phyloP scores from a whole-genome alignment of 2,888 invertebrate species.

The Agrochola macilenta region DNA sequence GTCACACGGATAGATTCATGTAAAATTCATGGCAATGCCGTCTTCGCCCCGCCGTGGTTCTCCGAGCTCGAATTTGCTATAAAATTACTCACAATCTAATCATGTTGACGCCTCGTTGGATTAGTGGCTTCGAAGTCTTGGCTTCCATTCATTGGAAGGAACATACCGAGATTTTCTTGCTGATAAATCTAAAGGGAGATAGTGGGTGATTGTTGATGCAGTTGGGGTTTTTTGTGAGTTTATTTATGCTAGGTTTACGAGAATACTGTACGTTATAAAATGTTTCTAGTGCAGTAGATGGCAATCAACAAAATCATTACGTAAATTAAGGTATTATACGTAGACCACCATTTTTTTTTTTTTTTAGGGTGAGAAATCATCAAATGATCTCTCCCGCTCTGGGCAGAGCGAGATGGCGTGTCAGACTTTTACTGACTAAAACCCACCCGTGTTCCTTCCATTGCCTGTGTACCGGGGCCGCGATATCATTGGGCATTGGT shows the following conservation, averaged over 20 bases:
- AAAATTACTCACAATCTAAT: constrained; percentile 87
- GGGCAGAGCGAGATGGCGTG: no score
- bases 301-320: neutral
- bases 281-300: neutral
- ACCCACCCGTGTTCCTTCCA: no score
- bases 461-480: no score
- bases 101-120: constrained; percentile 79
- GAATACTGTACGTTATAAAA: neutral
- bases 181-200: constrained; percentile 56
- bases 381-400: no score
- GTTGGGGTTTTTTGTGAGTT: constrained; percentile 20
- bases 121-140: constrained; percentile 68
- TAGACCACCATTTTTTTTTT: no score
- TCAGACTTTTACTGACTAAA: no score
- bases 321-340: neutral
- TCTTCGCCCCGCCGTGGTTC: constrained; percentile 71
- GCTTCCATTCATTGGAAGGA: constrained; percentile 64
- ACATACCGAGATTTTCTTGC: constrained; percentile 62
- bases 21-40: constrained; percentile 85
- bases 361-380: no score
- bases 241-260: neutral
- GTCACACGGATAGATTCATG: constrained; percentile 84
- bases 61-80: constrained; percentile 81
- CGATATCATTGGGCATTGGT: no score
- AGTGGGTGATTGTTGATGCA: constrained; percentile 53